Percentiles rank a stretch among this genome's conserved stretches.
These are phyloP conservation scores for Sebastes cheni DNA, from an alignment of 2,797 vertebrate genomes.

Conservation along the genomic window DNA sequence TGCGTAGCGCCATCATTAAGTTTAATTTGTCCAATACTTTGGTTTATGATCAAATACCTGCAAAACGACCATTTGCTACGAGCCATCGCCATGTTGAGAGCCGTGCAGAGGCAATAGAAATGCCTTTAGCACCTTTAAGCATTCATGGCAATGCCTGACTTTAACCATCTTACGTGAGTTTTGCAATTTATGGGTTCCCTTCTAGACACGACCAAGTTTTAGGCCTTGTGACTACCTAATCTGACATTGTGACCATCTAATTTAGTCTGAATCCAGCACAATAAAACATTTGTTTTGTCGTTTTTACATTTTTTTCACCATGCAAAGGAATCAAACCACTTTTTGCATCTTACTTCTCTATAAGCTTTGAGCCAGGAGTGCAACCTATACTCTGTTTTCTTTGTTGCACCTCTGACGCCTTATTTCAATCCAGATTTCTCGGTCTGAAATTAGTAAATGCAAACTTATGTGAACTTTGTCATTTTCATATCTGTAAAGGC, in stretches of 20 bases:
- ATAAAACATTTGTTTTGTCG: no score
- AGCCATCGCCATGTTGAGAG: no score
- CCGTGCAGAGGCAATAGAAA: no score
- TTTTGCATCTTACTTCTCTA: neutral
- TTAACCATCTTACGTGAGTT: no score
- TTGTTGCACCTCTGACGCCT: neutral
- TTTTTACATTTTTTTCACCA: neutral
- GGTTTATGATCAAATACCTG: neutral
- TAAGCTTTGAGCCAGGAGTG: neutral
- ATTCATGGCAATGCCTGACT: no score
- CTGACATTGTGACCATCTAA: no score
- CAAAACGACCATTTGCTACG: no score
- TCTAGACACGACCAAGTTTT: no score
- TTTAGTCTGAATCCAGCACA: no score
- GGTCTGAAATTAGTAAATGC: slow-evolving; percentile 23
- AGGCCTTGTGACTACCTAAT: fast-evolving
- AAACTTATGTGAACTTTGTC: slow-evolving; percentile 33
- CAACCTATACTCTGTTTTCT: slow-evolving; percentile 3
- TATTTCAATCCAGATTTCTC: slow-evolving; percentile 5
- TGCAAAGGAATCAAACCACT: neutral
- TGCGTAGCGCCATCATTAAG: neutral
- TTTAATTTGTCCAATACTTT: neutral
- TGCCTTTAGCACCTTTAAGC: no score
- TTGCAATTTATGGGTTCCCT: no score
- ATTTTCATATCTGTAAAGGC: slow-evolving; percentile 26